These are phyloP conservation scores for Antedon mediterranea DNA, from an alignment of 53 echinoderm and acorn worm species.

Conservation along the genomic window DNA sequence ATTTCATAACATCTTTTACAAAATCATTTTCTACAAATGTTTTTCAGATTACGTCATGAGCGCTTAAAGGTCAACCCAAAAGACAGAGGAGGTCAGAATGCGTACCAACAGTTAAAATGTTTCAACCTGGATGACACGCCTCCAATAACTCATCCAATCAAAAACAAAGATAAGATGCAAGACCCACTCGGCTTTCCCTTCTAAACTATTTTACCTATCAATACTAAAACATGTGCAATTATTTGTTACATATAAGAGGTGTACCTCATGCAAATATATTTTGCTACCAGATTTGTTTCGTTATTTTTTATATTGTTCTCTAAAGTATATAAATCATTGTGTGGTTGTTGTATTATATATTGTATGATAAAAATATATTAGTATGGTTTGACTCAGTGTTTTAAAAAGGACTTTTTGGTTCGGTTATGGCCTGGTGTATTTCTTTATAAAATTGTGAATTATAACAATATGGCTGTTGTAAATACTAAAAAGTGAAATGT, in stretches of 20 bases:
- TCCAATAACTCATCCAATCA: conserved; percentile 50
- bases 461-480: no score
- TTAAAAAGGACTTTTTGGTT: no score
- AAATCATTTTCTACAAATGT: no score
- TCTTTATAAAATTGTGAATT: no score
- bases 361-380: no score
- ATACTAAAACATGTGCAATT: not conserved
- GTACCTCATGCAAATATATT: not conserved
- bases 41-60: conserved; percentile 71
- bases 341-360: no score
- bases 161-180: conserved; percentile 39
- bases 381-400: no score
- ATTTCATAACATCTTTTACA: no score
- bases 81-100: conserved; percentile 78
- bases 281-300: not conserved
- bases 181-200: conserved; percentile 46
- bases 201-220: not conserved
- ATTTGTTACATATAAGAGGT: not conserved
- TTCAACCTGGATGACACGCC: conserved; percentile 92
- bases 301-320: no score
- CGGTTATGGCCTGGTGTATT: no score
- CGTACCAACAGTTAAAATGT: conserved; percentile 90
- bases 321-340: no score
- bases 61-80: conserved; percentile 59
- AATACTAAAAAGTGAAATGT: no score